Evolutionary conservation across 1,140 invertebrate species (phyloP), one percentile per base, ranked within the genome.

Genomic region (Drosophila kurseongensis): DNA sequence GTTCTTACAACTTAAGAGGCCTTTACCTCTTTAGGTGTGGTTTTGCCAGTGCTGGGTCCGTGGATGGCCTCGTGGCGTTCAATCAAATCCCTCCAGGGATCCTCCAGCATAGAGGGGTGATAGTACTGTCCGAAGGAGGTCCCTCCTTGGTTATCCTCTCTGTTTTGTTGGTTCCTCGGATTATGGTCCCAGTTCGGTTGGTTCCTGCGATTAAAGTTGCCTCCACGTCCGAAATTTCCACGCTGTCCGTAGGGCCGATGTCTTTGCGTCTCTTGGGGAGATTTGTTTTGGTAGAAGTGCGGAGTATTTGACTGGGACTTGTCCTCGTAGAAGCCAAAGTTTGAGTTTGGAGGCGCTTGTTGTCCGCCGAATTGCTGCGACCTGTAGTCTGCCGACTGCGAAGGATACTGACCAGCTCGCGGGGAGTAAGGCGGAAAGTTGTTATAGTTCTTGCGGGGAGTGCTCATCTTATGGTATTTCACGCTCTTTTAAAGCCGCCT

Each of bases 41-140:
- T 29, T 42, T 36, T 45, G 32, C 14, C 32, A 6, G 27, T 23
- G 32, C 35, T 51, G 5, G 52, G 5, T 5, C 72, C 74, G 14
- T 86, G 57, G n/a, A 91, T 84, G 7, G 81, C 84, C 50, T 84
- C 54, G 32, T 86, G 59, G 1, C 88, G 78, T 27, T 80, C 71
- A 67, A 92, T 75, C 1, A 92, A 48, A 10, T 92, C 85, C 0
- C 52, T 67, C 91, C 91, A 92, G 0, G 91, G 91, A 67, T 92
- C 91, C 54, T 92, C 91, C 6, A 91, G 38, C 91, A 92, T 92
- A 0, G 91, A 91, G 0, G 44, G 75, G 38, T 92, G 91, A 18
- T 78, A 80, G 40, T 91, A 92, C 18, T 80, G 75, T 0, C 75
- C 51, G 12, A 52, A 66, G 4, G 48, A 14, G 18, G 38, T 48